These are phyloP conservation scores for Furcifer pardalis DNA, from an alignment of 2,797 vertebrate species.

Conservation along the genomic window DNA sequence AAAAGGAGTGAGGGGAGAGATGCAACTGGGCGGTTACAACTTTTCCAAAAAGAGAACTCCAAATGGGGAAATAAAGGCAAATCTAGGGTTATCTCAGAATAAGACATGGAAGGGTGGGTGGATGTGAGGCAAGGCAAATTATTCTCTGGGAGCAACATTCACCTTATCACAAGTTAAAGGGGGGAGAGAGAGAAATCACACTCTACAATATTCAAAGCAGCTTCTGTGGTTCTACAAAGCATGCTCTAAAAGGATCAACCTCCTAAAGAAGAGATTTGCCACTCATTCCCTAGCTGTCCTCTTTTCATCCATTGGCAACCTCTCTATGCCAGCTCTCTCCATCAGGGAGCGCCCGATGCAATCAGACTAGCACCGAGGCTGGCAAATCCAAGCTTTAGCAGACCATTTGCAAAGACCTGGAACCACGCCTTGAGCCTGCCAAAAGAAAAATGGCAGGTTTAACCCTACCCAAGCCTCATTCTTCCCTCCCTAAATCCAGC, in stretches of 20 bases:
- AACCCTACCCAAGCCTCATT: not conserved
- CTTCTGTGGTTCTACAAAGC: not conserved
- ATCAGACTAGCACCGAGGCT: constrained; percentile 1
- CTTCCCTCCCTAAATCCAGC: not conserved
- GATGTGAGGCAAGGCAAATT: not conserved
- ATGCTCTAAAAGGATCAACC: not conserved
- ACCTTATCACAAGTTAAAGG: no score
- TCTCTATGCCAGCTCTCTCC: not conserved
- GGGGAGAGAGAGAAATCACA: no score
- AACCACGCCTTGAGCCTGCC: not conserved
- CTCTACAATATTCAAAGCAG: accelerated
- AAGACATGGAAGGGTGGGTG: not conserved
- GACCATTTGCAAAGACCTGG: accelerated
- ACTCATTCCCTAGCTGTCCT: not conserved
- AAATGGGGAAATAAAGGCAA: not conserved
- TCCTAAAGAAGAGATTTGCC: accelerated
- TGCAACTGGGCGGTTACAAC: accelerated
- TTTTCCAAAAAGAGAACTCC: not conserved
- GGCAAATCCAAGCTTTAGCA: not conserved
- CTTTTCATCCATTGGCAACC: no score
- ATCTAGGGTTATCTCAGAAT: not conserved
- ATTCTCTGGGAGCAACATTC: no score
- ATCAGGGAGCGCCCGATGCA: not conserved
- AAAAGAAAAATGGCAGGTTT: not conserved
- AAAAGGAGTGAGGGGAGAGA: not conserved